Evolutionary conservation across 2,113 vertebrate genomes (phyloP).

Genomic region (Oreotrochilus melanogaster): DNA sequence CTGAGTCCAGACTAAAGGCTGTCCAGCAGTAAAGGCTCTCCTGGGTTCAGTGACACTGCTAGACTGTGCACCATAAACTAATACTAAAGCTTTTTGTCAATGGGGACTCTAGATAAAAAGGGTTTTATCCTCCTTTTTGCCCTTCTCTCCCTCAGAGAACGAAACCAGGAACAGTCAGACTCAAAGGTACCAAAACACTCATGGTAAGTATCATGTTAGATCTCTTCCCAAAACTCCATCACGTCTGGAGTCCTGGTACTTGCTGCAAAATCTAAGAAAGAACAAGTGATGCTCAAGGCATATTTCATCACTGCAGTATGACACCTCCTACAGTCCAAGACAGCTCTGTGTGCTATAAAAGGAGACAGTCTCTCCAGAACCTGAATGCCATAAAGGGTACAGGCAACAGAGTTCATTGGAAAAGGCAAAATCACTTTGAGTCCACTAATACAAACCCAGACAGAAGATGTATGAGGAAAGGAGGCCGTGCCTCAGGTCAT

Average conservation of each 20-base stretch:
- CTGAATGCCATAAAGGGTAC: not conserved
- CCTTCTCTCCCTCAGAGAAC: not conserved
- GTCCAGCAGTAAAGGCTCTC: not conserved
- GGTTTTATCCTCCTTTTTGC: not conserved
- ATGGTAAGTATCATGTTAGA: not conserved
- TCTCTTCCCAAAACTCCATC: not conserved
- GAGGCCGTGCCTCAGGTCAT: not conserved
- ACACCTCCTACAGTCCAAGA: not conserved
- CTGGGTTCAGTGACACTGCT: not conserved
- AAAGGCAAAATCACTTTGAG: not conserved
- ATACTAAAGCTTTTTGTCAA: not conserved
- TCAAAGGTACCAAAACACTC: not conserved
- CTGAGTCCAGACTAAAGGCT: not conserved
- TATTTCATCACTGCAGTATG: not conserved
- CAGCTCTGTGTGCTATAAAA: not conserved
- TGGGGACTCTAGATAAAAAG: not conserved
- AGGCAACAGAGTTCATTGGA: not conserved
- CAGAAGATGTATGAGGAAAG: not conserved
- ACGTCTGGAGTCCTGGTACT: not conserved
- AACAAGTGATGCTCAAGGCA: not conserved
- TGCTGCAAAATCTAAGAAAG: constrained; percentile 16
- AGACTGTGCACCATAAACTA: not conserved
- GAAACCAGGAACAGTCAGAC: not conserved
- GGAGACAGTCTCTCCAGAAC: not conserved
- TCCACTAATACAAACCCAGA: not conserved